phyloP scores from a whole-genome alignment of 1,140 invertebrate genomes.

The roundworm (Caenorhabditis elegans) region WBcel235 BX284602.5:9714501-9715000 shows the following conservation, averaged over 20 bases:
- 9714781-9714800: not conserved
- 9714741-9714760: not conserved
- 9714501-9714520: not conserved
- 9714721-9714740: not conserved
- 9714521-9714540: too few species aligned
- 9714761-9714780: not conserved
- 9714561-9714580: not conserved
- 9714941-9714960: not conserved
- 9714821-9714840: not conserved
- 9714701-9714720: not conserved
- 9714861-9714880: slow-evolving; percentile 7
- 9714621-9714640: not conserved
- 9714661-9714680: not conserved
- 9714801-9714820: not conserved
- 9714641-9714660: not conserved
- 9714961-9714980: not conserved
- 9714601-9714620: not conserved
- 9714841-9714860: not conserved
- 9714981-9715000: slow-evolving; percentile 2
- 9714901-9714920: not conserved
- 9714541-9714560: not conserved
- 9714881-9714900: not conserved
- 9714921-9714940: not conserved
- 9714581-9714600: not conserved
- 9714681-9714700: not conserved